These are phyloP conservation scores for Amblyopsis hoosieri DNA, from an alignment of 2,797 vertebrate genomes.

Conservation along the genomic window DNA sequence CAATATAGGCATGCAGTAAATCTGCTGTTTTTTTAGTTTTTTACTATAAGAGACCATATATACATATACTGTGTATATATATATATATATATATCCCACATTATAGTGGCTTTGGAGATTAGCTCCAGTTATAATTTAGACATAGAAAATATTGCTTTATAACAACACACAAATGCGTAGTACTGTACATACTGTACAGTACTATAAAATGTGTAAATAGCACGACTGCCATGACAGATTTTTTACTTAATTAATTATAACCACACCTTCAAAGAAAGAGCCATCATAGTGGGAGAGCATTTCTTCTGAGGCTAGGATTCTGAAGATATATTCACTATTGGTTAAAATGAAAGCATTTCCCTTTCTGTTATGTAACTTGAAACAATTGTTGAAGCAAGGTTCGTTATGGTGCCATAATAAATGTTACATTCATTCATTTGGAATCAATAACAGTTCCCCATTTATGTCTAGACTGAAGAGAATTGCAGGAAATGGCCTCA, in stretches of 20 bases:
- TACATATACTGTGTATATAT: too few relatives aligned
- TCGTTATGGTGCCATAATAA: conserved; percentile 13
- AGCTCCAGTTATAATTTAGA: not conserved
- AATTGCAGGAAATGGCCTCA: conserved; percentile 27
- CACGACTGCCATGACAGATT: too few relatives aligned
- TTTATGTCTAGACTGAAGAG: conserved; percentile 47
- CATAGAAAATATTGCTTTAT: too few relatives aligned
- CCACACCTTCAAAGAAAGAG: too few relatives aligned
- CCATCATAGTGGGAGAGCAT: too few relatives aligned
- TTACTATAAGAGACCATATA: too few relatives aligned
- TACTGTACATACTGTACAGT: too few relatives aligned
- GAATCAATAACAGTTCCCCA: conserved; percentile 40
- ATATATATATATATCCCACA: too few relatives aligned
- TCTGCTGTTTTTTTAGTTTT: too few relatives aligned
- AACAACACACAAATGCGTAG: too few relatives aligned
- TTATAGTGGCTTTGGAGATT: not conserved
- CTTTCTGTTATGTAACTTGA: conserved; percentile 25
- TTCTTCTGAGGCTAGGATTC: not conserved
- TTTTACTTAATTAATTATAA: not conserved
- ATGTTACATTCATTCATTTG: conserved; percentile 53
- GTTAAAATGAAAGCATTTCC: conserved; percentile 19
- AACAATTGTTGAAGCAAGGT: conserved; percentile 7
- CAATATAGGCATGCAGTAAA: too few relatives aligned
- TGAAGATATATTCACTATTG: conserved; percentile 28
- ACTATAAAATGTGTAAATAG: not conserved